Base-by-base conservation (phyloP, 2,797 vertebrate genomes). In the Podarcis siculus region DNA sequence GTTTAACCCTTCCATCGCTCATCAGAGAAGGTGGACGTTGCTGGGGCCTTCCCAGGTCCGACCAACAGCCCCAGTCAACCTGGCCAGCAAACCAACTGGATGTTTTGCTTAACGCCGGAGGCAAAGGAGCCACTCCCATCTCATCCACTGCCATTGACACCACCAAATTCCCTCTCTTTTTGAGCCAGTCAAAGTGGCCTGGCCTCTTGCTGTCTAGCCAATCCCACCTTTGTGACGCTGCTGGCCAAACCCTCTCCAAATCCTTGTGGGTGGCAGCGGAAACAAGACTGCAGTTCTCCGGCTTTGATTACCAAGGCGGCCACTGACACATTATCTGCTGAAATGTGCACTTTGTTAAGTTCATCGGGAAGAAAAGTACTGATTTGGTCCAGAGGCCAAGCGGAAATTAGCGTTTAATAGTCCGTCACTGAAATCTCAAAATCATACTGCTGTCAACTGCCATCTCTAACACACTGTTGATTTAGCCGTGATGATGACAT, bases 1-100 rank as follows among this genome's bases (percentile, higher is more conserved):
- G 91, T 95, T 96, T 66, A 95, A 84, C 79, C 93, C 94, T 23
- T 96, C 96, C 97, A 97, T 97, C 32, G 79, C 77, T 3, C 90
- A 84, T 69, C 73, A 87, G 61, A 85, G 13, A 19, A 0, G 71
- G 25, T 6, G 27, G 75, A 35, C n/a, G 8, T 2, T n/a, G 61
- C 17, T 23, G 58, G 32, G 49, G 71, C 17, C 32, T n/a, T 42
- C 79, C 25, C 66, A 30, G 79, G 25, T 67, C 72, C 35, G 19
- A 27, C 58, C 88, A 39, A 80, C 42, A 6, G 21, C 37, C 79
- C 42, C 45, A 55, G 32, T 42, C 79, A 86, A 82, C 42, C 27
- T 82, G 83, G 8, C 61, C 19, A 42, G 35, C 80, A 77, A 49
- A 77, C 4, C 58, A 25, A 45, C 72, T 55, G n/a, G 79, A 21